A percentile compares a stretch with the other conserved stretches of the same genome.
Evolutionary conservation across 2,888 invertebrate species (phyloP).

Genomic region (Diogma glabrata): DNA sequence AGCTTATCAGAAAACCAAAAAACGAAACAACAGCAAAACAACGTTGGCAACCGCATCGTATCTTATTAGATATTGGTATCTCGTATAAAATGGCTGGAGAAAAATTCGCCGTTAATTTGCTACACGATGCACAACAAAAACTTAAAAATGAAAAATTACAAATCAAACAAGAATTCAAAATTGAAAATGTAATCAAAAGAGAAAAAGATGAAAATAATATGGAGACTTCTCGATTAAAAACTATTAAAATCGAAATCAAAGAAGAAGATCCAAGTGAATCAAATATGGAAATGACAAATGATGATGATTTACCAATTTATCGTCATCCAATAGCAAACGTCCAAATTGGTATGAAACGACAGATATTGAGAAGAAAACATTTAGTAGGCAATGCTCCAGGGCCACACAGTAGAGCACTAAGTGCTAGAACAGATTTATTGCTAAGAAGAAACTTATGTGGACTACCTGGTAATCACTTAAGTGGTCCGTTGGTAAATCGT

Average conservation of each 20-base stretch:
- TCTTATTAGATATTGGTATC: conserved; percentile 69
- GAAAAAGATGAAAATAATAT: conserved; percentile 21
- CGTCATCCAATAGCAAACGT: conserved; percentile 35
- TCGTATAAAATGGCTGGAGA: conserved; percentile 68
- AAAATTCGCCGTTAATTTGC: conserved; percentile 39
- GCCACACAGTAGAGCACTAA: conserved; percentile 62
- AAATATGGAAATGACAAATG: conserved; percentile 28
- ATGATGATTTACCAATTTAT: too few relatives aligned
- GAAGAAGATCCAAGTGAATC: conserved; percentile 21
- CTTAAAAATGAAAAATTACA: conserved; percentile 23
- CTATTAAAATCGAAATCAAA: conserved; percentile 22
- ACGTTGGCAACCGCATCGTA: conserved; percentile 68
- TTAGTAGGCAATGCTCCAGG: conserved; percentile 63
- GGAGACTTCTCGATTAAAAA: conserved; percentile 21
- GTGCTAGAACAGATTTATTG: conserved; percentile 67
- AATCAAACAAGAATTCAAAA: conserved; percentile 19
- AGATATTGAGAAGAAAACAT: conserved; percentile 46
- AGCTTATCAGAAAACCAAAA: conserved; percentile 10
- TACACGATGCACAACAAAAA: conserved; percentile 31
- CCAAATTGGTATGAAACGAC: conserved; percentile 50
- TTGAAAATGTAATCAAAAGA: conserved; percentile 27
- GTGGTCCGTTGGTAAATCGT: not conserved
- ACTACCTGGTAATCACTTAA: conserved; percentile 47
- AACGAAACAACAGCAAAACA: conserved; percentile 46
- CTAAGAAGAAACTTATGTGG: conserved; percentile 58